These are phyloP conservation scores for Tiliacea aurago DNA, from an alignment of 2,888 invertebrate species.

Conservation along the genomic window DNA sequence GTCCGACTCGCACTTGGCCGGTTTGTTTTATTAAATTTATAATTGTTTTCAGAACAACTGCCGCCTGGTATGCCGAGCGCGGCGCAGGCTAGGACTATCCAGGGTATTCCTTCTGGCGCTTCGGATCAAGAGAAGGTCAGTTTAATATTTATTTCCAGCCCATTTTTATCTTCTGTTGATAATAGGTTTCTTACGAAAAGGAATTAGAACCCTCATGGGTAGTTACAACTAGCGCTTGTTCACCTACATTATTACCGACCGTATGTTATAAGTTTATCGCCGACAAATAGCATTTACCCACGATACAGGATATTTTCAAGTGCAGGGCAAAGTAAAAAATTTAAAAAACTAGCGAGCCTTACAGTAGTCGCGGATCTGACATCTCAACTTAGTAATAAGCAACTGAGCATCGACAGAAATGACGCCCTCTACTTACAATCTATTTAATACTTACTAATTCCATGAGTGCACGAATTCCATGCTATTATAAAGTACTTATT, in stretches of 20 bases:
- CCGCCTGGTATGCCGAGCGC: slow-evolving; percentile 87
- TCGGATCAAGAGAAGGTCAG: slow-evolving; percentile 97
- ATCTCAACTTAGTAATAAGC: no score
- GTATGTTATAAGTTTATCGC: not conserved
- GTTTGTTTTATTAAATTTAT: not conserved
- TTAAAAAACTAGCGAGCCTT: no score
- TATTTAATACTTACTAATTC: no score
- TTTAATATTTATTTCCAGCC: not conserved
- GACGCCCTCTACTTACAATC: no score
- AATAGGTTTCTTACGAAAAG: not conserved
- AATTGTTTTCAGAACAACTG: slow-evolving; percentile 76
- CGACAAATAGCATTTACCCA: not conserved
- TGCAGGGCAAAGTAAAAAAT: no score
- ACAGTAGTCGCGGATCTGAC: no score
- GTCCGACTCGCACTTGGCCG: no score
- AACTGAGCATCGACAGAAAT: no score
- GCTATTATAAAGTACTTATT: no score
- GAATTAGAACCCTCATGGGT: not conserved
- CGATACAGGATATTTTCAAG: not conserved
- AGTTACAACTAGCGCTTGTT: not conserved
- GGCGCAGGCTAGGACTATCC: slow-evolving; percentile 89
- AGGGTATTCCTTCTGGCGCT: slow-evolving; percentile 94
- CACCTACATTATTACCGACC: not conserved
- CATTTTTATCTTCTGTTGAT: not conserved
- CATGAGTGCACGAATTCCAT: no score